A percentile compares a stretch with the other conserved stretches of the same genome.
These are phyloP conservation scores for Hippocampus abdominalis DNA, from an alignment of 2,113 vertebrate species.

Conservation along the genomic window DNA sequence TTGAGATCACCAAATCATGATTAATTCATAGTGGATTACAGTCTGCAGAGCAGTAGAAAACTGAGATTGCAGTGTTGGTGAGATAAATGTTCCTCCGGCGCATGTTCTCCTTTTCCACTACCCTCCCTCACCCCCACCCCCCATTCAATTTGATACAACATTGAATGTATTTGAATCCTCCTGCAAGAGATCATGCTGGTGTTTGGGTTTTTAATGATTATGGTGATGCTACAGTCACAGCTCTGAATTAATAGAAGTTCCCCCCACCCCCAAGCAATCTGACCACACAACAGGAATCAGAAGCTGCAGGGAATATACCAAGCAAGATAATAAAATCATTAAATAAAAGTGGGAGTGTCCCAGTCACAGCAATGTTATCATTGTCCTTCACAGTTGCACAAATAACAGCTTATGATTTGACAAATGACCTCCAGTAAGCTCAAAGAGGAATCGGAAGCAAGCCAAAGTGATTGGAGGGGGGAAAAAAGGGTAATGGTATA, in stretches of 20 bases:
- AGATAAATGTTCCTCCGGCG: slow-evolving; percentile 67
- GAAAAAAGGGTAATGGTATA: slow-evolving; percentile 24
- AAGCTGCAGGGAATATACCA: slow-evolving; percentile 41
- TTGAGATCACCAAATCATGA: slow-evolving; percentile 75
- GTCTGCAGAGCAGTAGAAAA: slow-evolving; percentile 60
- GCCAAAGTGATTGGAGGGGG: slow-evolving; percentile 10
- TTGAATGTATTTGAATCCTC: slow-evolving; percentile 43
- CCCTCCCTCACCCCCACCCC: not conserved
- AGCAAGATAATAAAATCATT: slow-evolving; percentile 48
- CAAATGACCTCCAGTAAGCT: slow-evolving; percentile 36
- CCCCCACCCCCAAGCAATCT: slow-evolving; percentile 24
- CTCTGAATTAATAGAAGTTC: slow-evolving; percentile 37
- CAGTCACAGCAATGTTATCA: slow-evolving; percentile 51
- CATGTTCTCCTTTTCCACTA: slow-evolving; percentile 51
- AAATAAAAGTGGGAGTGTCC: slow-evolving; percentile 45
- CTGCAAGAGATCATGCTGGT: slow-evolving; percentile 5
- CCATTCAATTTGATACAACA: slow-evolving; percentile 39
- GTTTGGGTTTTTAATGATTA: slow-evolving; percentile 47
- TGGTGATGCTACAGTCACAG: slow-evolving; percentile 24
- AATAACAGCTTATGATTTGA: slow-evolving; percentile 54
- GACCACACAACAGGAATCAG: slow-evolving; percentile 23
- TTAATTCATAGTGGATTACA: slow-evolving; percentile 79
- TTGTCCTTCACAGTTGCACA: slow-evolving; percentile 58
- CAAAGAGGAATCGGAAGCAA: slow-evolving; percentile 21
- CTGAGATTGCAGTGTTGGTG: slow-evolving; percentile 48